phyloP scores from a whole-genome alignment of 2,113 vertebrate genomes.

The Microcebus jonahi region DNA sequence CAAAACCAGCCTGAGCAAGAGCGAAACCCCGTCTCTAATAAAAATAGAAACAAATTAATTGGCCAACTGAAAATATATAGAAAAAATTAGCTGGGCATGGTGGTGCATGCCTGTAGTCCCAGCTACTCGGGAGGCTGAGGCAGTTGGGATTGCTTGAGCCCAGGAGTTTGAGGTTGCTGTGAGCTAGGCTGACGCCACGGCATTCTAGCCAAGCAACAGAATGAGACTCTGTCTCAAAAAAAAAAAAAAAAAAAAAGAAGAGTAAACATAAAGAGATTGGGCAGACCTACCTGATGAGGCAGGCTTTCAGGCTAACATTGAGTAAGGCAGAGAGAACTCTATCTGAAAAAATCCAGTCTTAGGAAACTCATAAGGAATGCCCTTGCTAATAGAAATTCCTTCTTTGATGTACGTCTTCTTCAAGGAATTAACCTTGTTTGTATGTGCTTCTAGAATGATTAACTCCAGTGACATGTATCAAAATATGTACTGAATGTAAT shows the following conservation, averaged over 20 bases:
- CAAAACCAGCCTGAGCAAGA: too few relatives aligned
- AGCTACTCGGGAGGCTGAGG: too few relatives aligned
- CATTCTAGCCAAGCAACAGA: too few relatives aligned
- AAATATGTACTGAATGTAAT: neutral
- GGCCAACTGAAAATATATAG: too few relatives aligned
- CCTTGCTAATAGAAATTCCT: constrained; percentile 26
- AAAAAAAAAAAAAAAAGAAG: neutral
- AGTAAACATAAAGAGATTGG: neutral
- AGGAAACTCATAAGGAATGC: constrained; percentile 5
- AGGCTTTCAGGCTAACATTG: neutral
- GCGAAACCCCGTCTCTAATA: too few relatives aligned
- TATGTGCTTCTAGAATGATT: neutral
- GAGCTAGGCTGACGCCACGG: too few relatives aligned
- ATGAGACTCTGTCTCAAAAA: too few relatives aligned
- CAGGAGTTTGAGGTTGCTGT: too few relatives aligned
- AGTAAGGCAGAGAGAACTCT: neutral
- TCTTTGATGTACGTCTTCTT: constrained; percentile 4
- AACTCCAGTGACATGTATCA: neutral
- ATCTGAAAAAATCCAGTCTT: neutral
- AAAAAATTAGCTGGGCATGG: too few relatives aligned
- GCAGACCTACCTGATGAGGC: neutral
- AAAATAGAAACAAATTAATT: too few relatives aligned
- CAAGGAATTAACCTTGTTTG: constrained; percentile 15
- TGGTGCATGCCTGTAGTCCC: too few relatives aligned
- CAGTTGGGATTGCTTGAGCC: too few relatives aligned